Evolutionary conservation across 35 echinoderm and acorn worm genomes (phyloP).

Genomic region (Eucidaris tribuloides): DNA sequence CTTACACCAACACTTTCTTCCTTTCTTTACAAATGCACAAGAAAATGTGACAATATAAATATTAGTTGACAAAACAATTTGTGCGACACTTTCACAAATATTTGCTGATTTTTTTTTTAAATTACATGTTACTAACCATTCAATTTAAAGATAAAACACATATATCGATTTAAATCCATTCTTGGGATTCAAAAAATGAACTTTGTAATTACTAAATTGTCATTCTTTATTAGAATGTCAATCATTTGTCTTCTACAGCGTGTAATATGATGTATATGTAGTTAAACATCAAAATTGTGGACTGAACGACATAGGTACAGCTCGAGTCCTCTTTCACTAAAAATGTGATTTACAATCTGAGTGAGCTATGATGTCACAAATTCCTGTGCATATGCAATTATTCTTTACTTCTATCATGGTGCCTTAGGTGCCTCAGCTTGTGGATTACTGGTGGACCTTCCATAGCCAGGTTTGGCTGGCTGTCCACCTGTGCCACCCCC

Average conservation of each 20-base stretch:
- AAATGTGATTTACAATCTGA: neutral
- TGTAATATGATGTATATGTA: neutral
- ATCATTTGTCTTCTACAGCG: neutral
- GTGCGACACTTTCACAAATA: too few relatives aligned
- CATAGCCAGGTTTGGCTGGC: neutral
- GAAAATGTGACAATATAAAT: slow-evolving; percentile 25
- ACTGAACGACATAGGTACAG: neutral
- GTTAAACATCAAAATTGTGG: neutral
- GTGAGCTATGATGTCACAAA: slow-evolving; percentile 30
- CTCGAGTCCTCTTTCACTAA: neutral
- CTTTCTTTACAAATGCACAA: slow-evolving; percentile 1
- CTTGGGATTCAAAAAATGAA: neutral
- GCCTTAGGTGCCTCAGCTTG: slow-evolving; percentile 1
- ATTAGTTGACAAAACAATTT: neutral
- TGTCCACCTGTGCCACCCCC: neutral
- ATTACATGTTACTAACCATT: neutral
- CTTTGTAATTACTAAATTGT: neutral
- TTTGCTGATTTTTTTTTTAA: neutral
- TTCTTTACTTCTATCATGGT: neutral
- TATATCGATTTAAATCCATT: neutral
- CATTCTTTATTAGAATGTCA: neutral
- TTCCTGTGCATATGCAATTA: neutral
- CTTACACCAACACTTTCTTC: neutral
- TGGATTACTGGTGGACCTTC: neutral
- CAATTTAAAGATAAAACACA: neutral